Conservation (phyloP, 2,113 vertebrate species). For the Gymnocephalus cernua region DNA sequence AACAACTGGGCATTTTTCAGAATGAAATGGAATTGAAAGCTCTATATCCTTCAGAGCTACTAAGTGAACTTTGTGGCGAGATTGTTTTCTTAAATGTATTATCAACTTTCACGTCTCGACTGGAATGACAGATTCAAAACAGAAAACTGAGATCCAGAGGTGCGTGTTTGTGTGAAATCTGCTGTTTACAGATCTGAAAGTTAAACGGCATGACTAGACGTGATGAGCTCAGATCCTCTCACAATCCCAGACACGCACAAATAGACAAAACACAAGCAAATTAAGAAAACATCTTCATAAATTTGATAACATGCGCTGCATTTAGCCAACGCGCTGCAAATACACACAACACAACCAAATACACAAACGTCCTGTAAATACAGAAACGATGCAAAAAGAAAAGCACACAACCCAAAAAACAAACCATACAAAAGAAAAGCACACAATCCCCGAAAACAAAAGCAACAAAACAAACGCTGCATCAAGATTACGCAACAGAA, state of each 20-base stretch:
- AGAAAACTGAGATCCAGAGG: conserved; percentile 1
- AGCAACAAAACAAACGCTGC: no score
- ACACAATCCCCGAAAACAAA: no score
- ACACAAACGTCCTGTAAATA: no score
- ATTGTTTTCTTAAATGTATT: neutral
- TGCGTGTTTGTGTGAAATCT: neutral
- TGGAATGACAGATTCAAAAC: neutral
- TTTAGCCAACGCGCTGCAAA: no score
- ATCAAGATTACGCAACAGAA: no score
- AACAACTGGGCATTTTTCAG: neutral
- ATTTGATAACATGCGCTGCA: no score
- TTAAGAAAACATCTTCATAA: no score
- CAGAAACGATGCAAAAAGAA: no score
- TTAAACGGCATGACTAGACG: neutral
- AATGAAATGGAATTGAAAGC: neutral
- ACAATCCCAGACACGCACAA: conserved; percentile 60
- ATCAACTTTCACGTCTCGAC: neutral
- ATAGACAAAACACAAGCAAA: no score
- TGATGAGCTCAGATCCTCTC: conserved; percentile 37
- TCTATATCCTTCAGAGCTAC: neutral
- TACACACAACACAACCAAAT: no score
- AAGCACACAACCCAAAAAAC: no score
- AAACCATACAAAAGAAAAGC: no score
- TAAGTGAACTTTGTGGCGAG: neutral
- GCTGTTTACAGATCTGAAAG: neutral